A percentile compares a stretch with the other conserved stretches of the same genome.
These are phyloP conservation scores for Microtus montanus DNA, from an alignment of 2,113 vertebrate genomes.

Conservation along the genomic window DNA sequence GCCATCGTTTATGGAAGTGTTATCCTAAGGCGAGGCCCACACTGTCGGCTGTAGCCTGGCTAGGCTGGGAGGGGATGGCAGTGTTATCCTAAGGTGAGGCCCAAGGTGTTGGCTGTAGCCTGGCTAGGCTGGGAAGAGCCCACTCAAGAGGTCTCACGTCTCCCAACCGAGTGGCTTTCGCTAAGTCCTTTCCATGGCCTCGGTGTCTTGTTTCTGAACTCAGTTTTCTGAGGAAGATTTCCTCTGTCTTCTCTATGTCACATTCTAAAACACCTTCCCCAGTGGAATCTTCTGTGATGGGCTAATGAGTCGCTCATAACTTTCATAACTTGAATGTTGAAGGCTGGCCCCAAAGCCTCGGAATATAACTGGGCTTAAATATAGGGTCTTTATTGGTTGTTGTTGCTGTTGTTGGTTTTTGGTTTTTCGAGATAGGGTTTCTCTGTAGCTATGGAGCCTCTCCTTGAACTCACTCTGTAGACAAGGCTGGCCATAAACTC, in stretches of 20 bases:
- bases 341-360: neutral
- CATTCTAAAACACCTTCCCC: neutral
- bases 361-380: neutral
- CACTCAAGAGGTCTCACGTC: neutral
- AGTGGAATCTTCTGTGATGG: neutral
- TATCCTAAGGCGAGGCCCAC: neutral
- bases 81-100: neutral
- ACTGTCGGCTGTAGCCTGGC: neutral
- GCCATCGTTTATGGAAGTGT: neutral
- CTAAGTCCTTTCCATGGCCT: neutral
- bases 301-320: neutral
- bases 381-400: neutral
- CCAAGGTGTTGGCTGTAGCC: neutral
- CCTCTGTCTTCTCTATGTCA: neutral
- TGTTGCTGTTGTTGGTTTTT: no score
- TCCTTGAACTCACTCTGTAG: no score
- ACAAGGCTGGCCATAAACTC: no score
- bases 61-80: neutral
- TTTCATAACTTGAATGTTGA: neutral
- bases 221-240: neutral
- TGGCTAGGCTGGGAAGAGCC: rapidly evolving
- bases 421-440: no score
- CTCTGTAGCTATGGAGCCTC: no score
- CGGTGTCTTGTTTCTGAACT: neutral
- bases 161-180: neutral